These are phyloP conservation scores for Coptodon bakossiorum DNA, from an alignment of 2,113 vertebrate genomes.

Conservation along the genomic window DNA sequence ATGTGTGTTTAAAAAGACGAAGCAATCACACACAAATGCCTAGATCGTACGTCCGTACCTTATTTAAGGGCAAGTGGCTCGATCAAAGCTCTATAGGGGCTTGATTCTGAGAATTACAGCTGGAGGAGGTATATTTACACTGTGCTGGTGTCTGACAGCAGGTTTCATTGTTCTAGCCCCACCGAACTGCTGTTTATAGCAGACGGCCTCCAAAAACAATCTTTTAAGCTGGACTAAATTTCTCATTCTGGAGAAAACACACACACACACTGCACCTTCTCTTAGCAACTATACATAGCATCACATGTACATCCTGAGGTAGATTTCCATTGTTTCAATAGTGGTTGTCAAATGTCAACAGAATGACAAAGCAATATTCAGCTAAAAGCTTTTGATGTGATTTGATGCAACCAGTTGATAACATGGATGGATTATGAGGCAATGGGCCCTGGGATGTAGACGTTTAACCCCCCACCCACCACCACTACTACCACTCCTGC, in stretches of 20 bases:
- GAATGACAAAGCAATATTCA: conserved; percentile 43
- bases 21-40: conserved; percentile 1
- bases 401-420: neutral
- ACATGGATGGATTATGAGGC: neutral
- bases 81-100: conserved; percentile 15
- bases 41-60: neutral
- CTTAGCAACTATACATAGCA: conserved; percentile 31
- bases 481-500: neutral
- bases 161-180: conserved; percentile 20
- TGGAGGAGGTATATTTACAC: conserved; percentile 51
- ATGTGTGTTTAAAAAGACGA: neutral
- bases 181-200: neutral
- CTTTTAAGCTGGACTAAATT: neutral
- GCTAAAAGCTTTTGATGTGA: conserved; percentile 17
- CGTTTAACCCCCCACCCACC: neutral
- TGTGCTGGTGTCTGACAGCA: conserved; percentile 54
- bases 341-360: conserved; percentile 65
- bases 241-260: conserved; percentile 33
- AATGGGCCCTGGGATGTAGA: neutral
- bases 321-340: conserved; percentile 76
- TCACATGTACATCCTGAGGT: conserved; percentile 80
- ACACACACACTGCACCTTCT: conserved; percentile 46
- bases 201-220: neutral
- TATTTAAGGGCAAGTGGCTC: conserved; percentile 3
- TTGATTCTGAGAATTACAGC: neutral